Evolutionary conservation across 1,140 invertebrate species (phyloP), one percentile per base, ranked within the genome.

Genomic region (Rhagoletis pomonella): DNA sequence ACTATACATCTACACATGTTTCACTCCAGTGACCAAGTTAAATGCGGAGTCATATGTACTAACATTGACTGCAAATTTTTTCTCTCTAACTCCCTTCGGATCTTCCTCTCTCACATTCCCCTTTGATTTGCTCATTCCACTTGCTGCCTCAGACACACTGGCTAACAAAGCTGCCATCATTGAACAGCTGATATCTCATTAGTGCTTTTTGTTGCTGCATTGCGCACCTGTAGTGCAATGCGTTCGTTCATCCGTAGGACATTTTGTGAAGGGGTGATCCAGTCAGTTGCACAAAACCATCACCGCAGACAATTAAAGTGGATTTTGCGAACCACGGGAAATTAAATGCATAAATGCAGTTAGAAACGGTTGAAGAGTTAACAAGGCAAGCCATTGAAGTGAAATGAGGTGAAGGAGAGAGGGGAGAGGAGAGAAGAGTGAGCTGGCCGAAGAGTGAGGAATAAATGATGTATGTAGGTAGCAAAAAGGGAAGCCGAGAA

Each of bases 281-380:
- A 67, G n/a, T 67, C 19, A 67, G 64, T 67, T 67, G 64, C 64
- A 67, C 17, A 67, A 67, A 67, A 67, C 10, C 64, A 4, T 29
- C 4, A 67, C 64, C 29, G 64, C 64, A 67, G 6, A 29, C 64
- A 67, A 67, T 67, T 67, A 67, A 67, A 29, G n/a, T 29, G 64
- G 29, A 67, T 67, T 67, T 67, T 39, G n/a, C 64, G 29, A 67
- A 29, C 64, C 19, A 67, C 64, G 29, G 64, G 64, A 67, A 67
- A 67, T 67, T 10, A 67, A 5, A 39, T 67, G 10, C 17, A 9
- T 10, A 10, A 67, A 12, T 19, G 64, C n/a, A n/a, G 39, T 19
- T 67, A 67, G 19, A 29, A 29, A 29, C 29, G 39, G 29, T 29
- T 67, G 60, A 62, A 67, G 64, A 67, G 64, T 67, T 67, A 0